phyloP scores from a whole-genome alignment of 2,888 invertebrate species.

The Macrosoma leucophasiata region DNA sequence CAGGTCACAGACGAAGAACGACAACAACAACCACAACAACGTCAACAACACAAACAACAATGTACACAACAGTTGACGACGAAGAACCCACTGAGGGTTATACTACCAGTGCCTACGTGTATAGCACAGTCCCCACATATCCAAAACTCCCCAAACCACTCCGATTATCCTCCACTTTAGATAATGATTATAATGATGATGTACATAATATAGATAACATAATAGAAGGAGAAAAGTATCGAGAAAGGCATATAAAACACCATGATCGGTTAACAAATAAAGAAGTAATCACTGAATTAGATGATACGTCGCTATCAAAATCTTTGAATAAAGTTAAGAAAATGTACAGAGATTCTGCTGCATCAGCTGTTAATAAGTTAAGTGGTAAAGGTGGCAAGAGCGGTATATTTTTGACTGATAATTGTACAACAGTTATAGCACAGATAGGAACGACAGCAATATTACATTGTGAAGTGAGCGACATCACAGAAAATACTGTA shows the following conservation, averaged over 20 bases:
- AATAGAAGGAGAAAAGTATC: conserved; percentile 46
- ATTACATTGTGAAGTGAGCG: conserved; percentile 78
- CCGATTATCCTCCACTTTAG: conserved; percentile 47
- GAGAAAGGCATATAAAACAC: conserved; percentile 45
- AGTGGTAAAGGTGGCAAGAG: conserved; percentile 51
- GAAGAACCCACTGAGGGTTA: conserved; percentile 45
- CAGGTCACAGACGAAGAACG: conserved; percentile 70
- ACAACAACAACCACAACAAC: conserved; percentile 44
- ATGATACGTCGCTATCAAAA: conserved; percentile 48
- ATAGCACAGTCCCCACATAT: conserved; percentile 40
- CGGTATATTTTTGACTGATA: conserved; percentile 76
- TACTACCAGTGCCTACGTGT: conserved; percentile 41
- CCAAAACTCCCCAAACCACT: conserved; percentile 59
- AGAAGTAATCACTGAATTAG: conserved; percentile 50
- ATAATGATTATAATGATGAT: conserved; percentile 50
- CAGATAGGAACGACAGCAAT: conserved; percentile 79
- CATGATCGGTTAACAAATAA: conserved; percentile 41
- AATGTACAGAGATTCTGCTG: conserved; percentile 68
- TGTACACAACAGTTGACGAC: conserved; percentile 39
- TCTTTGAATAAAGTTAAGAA: conserved; percentile 64
- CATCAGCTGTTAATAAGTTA: conserved; percentile 59
- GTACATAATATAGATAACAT: conserved; percentile 58
- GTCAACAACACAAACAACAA: conserved; percentile 44
- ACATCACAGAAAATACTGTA: conserved; percentile 78
- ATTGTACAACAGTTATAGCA: conserved; percentile 78